A percentile compares a stretch with the other conserved stretches of the same genome.
Conservation (phyloP, 1,140 invertebrate species). For the Scylla paramamosain region DNA sequence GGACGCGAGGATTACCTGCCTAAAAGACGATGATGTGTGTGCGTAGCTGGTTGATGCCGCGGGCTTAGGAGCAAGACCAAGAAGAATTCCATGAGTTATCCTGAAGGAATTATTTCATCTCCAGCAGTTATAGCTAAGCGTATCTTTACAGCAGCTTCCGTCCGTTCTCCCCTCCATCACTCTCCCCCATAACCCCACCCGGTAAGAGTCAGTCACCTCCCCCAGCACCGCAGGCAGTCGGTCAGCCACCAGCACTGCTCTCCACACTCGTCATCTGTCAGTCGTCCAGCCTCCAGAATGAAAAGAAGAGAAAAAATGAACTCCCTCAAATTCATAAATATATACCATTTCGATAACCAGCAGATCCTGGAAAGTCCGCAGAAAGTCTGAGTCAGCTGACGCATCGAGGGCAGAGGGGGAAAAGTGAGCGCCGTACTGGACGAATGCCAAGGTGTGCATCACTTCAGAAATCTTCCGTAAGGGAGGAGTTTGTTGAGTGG, state of each 20-base stretch:
- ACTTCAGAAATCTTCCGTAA: neutral
- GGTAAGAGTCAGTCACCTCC: too few species aligned
- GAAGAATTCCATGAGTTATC: too few species aligned
- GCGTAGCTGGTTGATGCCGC: neutral
- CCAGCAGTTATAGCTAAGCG: neutral
- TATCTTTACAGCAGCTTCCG: too few species aligned
- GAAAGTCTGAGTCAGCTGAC: constrained; percentile 7
- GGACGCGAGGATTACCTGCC: neutral
- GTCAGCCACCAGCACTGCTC: neutral
- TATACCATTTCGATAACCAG: neutral
- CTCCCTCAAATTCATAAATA: neutral
- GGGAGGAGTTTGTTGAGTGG: neutral
- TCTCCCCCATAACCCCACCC: too few species aligned
- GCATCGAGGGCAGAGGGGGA: neutral
- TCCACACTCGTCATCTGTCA: neutral
- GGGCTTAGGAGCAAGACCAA: neutral
- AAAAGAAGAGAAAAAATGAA: too few species aligned
- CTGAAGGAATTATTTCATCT: neutral
- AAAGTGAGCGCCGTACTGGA: neutral
- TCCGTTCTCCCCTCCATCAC: too few species aligned
- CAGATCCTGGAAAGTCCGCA: neutral
- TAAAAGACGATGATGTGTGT: neutral
- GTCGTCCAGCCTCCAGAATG: neutral
- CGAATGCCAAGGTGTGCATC: neutral
- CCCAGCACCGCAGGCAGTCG: neutral